Evolutionary conservation across 2,113 vertebrate genomes (phyloP), one percentile per base, ranked within the genome.

Genomic region (Apteryx owenii): DNA sequence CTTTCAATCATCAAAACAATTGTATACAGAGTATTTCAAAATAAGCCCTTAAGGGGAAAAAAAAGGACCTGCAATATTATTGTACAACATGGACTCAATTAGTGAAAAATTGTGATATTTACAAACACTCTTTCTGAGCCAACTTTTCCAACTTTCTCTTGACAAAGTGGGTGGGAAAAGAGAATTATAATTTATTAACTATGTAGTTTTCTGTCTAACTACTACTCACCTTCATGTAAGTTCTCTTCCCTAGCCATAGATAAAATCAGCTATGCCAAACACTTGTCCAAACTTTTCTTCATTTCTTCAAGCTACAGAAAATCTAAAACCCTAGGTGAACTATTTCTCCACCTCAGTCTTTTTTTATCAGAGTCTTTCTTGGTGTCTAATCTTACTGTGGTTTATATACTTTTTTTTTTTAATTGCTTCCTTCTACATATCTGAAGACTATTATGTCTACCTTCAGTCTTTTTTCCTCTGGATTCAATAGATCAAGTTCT

Each of bases 311-410:
- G 29, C 9, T 38, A 40, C 18, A 15, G 33, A 85, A 78, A 70
- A 61, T 17, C 2, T 62, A 71, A 5, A 81, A 75, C 6, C 9
- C 0, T 0, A 75, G 5, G 14, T 36, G 26, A 88, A 76, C 26
- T 82, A 58, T 82, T 71, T 9, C 26, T 11, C 6, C 3, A 13
- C 1, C 23, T 76, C 25, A 44, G 3, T 76, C 9, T 33, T 71
- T 26, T 36, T 31, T 89, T 69, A 13, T 13, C 16, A 20, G 44
- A 46, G 5, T 48, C 51, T 56, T 69, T 61, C 33, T 85, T 77
- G 1, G 23, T 84, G 15, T 48, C 28, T 91, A 31, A 10, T 73
- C 20, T 53, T 87, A 23, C 9, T 46, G 16, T 26, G 54, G 3
- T 31, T 86, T 84, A 36, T 15, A 62, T 31, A 65, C 8, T 4